Evolutionary conservation across 2,888 invertebrate genomes (phyloP), one percentile per base, ranked within the genome.

Genomic region (Cryptus viduatorius): DNA sequence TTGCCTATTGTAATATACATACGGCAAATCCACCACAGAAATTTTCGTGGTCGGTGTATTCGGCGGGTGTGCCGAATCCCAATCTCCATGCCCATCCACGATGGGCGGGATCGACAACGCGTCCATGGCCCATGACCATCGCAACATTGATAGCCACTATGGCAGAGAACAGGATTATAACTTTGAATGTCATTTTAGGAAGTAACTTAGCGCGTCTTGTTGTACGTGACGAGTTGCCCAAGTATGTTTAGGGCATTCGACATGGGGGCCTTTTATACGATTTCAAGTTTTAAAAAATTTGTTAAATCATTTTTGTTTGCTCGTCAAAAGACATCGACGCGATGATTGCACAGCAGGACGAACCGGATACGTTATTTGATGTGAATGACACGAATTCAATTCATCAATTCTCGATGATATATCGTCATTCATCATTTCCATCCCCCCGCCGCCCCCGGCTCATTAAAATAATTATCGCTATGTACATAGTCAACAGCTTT

Each of bases 21-120:
- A 86, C 82, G 37, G 37, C 56, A 31, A 65, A 24, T 53, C 86
- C 86, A 37, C 86, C 86, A 59, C 85, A 86, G 53, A 31, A 84
- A 61, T 78, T 79, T 29, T 82, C 82, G 46, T 85, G 71, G 59
- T 85, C 85, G 19, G 77, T 65, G 46, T 46, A 86, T 50, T 85
- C 79, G 3, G 44, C 14, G 3, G 85, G 83, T 14, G 80, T 85
- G 12, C 75, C 56, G 48, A 83, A 84, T 14, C 82, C 83, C 5
- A 53, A 16, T 31, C 82, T 81, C 85, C 85, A 86, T 1, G 83
- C 83, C 44, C 82, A 76, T 29, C 81, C 83, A 19, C 87, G 72
- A 68, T 81, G 72, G 8, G 85, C 80, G 1, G 86, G 86, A 48
- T 86, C 85, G 37, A 72, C 73, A 1, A 84, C 12, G 31, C 75